Evolutionary conservation across 2,888 invertebrate species (phyloP).

Genomic region (Heliconius charithonia): DNA sequence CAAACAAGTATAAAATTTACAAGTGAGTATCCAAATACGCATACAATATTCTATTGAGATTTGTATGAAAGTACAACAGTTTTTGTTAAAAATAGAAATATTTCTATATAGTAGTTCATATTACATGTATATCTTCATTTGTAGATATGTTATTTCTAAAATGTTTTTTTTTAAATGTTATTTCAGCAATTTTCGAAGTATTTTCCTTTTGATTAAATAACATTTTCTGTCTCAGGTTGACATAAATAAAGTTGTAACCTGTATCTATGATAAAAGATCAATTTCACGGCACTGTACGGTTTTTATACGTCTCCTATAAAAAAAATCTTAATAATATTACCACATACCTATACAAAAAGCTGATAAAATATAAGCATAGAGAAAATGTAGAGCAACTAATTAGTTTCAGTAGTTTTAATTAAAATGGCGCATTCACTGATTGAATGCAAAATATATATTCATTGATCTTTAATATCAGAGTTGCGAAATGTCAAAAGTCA

Average conservation of each 20-base stretch:
- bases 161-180: no score
- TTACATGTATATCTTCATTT: not conserved
- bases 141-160: no score
- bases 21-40: not conserved
- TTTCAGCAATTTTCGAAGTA: not conserved
- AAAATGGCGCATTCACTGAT: slow-evolving; percentile 10
- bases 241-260: not conserved
- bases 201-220: no score
- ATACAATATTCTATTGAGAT: no score
- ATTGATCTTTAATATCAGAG: slow-evolving; percentile 16
- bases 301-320: not conserved
- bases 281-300: not conserved
- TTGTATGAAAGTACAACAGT: no score
- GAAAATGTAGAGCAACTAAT: not conserved
- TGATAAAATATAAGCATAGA: not conserved
- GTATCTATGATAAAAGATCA: not conserved
- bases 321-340: not conserved
- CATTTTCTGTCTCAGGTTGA: not conserved
- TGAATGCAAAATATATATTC: slow-evolving; percentile 8
- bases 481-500: not conserved
- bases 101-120: not conserved
- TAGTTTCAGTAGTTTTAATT: slow-evolving; percentile 17
- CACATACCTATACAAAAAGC: not conserved
- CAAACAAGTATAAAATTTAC: not conserved
- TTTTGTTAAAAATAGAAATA: no score